These are phyloP conservation scores for Neolamprologus ventralis DNA, from an alignment of 2,113 vertebrate species.

Conservation along the genomic window DNA sequence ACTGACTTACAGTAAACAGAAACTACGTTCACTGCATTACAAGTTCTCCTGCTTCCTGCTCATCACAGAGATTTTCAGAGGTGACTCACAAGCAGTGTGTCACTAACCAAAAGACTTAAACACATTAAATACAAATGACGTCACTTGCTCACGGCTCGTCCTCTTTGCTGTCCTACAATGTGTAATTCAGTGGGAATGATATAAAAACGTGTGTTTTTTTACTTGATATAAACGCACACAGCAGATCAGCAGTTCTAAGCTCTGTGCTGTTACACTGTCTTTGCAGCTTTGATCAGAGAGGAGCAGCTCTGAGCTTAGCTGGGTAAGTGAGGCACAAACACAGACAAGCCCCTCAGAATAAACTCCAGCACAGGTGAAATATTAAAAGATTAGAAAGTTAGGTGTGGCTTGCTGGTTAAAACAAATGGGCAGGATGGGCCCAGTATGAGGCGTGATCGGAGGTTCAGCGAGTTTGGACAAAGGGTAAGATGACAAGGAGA, in stretches of 20 bases:
- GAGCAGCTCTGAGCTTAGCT: not conserved
- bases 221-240: not conserved
- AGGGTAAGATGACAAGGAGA: not conserved
- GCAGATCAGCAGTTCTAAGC: not conserved
- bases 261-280: not conserved
- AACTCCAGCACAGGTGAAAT: not conserved
- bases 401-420: not conserved
- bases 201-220: not conserved
- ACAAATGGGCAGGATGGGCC: not conserved
- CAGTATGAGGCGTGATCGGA: not conserved
- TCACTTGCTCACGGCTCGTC: not conserved
- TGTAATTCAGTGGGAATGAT: not conserved
- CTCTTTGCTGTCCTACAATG: not conserved
- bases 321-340: not conserved
- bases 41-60: not conserved
- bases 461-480: not conserved
- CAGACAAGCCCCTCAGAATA: not conserved
- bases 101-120: not conserved
- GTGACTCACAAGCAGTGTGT: constrained; percentile 5
- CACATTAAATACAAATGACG: not conserved
- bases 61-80: not conserved
- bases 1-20: not conserved
- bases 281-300: not conserved
- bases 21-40: not conserved
- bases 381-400: not conserved